These are phyloP conservation scores for Tympanoctomys barrerae DNA, from an alignment of 2,797 vertebrate species.

Conservation along the genomic window DNA sequence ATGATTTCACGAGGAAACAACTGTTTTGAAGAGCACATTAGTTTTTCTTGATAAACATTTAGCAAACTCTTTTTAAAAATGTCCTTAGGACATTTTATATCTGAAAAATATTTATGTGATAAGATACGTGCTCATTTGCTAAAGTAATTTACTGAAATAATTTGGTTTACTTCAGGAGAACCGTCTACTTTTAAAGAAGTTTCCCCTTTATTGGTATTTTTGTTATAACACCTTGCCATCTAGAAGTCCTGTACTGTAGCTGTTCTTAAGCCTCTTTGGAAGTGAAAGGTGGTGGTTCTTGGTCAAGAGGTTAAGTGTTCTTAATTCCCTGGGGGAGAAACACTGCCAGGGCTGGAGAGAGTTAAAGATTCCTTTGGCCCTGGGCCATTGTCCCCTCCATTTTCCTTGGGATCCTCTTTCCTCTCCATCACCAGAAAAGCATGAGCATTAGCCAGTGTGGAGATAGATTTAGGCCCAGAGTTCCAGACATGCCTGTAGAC, in stretches of 20 bases:
- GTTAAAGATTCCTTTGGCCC: too few species aligned
- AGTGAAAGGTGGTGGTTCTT: background rate
- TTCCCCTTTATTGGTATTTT: background rate
- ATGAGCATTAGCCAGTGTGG: background rate
- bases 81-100: background rate
- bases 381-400: background rate
- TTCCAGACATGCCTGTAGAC: background rate
- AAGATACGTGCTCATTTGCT: background rate
- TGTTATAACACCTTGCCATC: background rate
- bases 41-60: conserved; percentile 14
- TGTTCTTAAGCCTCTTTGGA: background rate
- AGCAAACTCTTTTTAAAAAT: background rate
- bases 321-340: background rate
- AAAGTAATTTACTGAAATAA: background rate
- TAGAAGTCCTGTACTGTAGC: background rate
- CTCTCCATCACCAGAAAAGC: background rate
- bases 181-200: background rate
- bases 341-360: background rate
- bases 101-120: background rate
- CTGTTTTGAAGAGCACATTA: background rate
- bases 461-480: background rate
- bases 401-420: background rate
- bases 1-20: conserved; percentile 30
- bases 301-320: background rate
- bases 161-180: background rate